Evolutionary conservation across 2,888 invertebrate species (phyloP).

Genomic region (Onchidella celtica): DNA sequence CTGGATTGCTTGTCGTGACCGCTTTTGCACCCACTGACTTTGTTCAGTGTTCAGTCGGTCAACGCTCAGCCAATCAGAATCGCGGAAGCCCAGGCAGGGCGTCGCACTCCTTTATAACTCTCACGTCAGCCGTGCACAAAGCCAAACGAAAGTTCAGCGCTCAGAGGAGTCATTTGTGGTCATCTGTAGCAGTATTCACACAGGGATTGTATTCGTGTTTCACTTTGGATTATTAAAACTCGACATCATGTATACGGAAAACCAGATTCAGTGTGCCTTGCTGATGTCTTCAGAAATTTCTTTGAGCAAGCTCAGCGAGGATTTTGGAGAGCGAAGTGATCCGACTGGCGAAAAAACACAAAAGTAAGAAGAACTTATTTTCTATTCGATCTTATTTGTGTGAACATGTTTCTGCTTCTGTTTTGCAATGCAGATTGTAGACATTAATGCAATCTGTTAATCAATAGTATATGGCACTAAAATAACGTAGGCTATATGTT

Average conservation of each 20-base stretch:
- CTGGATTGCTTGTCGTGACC: conserved; percentile 14
- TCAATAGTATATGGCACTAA: no score
- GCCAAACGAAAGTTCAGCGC: background rate
- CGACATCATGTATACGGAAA: conserved; percentile 45
- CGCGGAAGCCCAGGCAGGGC: conserved; percentile 8
- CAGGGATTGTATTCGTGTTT: no score
- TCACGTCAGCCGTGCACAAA: conserved; percentile 34
- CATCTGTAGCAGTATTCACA: no score
- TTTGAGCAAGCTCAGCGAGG: conserved; percentile 47
- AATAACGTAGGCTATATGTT: no score
- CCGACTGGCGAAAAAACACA: conserved; percentile 44
- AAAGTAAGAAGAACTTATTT: conserved; percentile 23
- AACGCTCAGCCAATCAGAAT: conserved; percentile 46
- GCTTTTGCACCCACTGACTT: conserved; percentile 34
- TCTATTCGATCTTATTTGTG: background rate
- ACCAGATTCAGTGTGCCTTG: conserved; percentile 39
- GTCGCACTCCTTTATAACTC: conserved; percentile 7
- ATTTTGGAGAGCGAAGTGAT: conserved; percentile 43
- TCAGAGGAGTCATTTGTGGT: no score
- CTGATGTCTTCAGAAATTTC: conserved; percentile 45
- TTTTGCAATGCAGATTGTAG: no score
- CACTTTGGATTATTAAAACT: no score
- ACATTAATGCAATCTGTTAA: no score
- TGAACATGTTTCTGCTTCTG: background rate
- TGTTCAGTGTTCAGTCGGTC: conserved; percentile 39